These are phyloP conservation scores for Micromussa lordhowensis DNA, from an alignment of 92 coral and sea anemone genomes.

Conservation along the genomic window DNA sequence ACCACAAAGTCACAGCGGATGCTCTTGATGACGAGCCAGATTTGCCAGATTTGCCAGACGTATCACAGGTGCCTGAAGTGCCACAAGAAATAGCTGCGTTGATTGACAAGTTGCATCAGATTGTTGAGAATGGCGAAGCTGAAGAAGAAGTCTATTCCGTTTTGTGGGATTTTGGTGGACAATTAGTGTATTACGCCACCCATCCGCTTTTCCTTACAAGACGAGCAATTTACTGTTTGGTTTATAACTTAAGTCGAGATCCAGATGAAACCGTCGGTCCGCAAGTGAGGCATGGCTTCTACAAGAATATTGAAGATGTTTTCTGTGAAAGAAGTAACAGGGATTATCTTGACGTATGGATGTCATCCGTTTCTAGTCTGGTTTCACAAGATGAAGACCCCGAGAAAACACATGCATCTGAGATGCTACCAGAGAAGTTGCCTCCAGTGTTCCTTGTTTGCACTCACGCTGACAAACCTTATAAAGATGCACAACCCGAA, in stretches of 20 bases:
- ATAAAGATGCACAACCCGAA: background rate
- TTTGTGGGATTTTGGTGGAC: conserved; percentile 10
- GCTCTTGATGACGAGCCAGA: background rate
- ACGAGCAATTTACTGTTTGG: background rate
- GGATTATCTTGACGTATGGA: background rate
- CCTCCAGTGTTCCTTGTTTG: background rate
- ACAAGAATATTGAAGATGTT: background rate
- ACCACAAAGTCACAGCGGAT: background rate
- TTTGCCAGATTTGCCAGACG: background rate
- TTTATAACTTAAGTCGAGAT: background rate
- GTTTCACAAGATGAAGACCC: background rate
- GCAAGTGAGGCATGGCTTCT: background rate
- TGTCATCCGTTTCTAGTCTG: background rate
- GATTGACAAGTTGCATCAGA: background rate
- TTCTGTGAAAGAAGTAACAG: background rate
- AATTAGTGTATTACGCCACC: background rate
- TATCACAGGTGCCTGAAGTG: background rate
- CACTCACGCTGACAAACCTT: background rate
- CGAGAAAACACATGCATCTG: background rate
- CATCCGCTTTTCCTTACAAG: background rate
- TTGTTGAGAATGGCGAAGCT: background rate
- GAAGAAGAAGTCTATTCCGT: background rate
- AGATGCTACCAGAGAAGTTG: background rate
- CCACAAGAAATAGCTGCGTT: background rate
- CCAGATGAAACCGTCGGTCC: background rate